Base-by-base conservation (phyloP, 2,888 invertebrate species). In the Xanthostigma xanthostigma region DNA sequence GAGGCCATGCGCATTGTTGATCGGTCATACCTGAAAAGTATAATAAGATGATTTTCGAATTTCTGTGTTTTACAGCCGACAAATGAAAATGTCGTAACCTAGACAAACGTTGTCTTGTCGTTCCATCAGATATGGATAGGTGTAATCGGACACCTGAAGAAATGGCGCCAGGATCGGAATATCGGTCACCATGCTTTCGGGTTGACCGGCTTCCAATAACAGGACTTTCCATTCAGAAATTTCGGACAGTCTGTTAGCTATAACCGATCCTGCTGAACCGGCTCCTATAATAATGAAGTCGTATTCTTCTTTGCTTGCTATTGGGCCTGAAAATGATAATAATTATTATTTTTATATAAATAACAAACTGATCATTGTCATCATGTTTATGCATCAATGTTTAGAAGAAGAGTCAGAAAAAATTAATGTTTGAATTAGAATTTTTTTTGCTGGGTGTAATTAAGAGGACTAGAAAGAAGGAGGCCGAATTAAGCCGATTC, bases 221-320 rank as follows among this genome's bases (percentile, higher is more conserved):
- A 74, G 59, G 1, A 75, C 71, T 0, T 70, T 66, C 34, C 69
- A 70, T 45, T 66, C 62, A 1, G 61, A 57, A 12, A 65, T 64
- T 60, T 80, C 79, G 1, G 76, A 69, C 0, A 82, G 66, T 1
- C 82, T 70, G 52, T 78, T 72, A 0, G 81, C 80, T 6, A 81
- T 57, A 0, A 74, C 76, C 0, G 79, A 75, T 0, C 82, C 82
- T 0, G 77, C 76, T 0, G 79, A 74, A 0, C 81, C 79, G 0
- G 76, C 77, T 0, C 80, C 79, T 0, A 79, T 67, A 11, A 78
- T 66, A 1, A 78, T 63, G 52, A 76, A 78, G 57, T 78, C 78
- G 56, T 78, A 78, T 6, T 38, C n/a, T 38, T 38, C 12, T 12
- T 38, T 38, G 38, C 27, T 27, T 27, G 27, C 6, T 27, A 27